phyloP scores from a whole-genome alignment of 2,113 vertebrate species.

The Pholis gunnellus region DNA sequence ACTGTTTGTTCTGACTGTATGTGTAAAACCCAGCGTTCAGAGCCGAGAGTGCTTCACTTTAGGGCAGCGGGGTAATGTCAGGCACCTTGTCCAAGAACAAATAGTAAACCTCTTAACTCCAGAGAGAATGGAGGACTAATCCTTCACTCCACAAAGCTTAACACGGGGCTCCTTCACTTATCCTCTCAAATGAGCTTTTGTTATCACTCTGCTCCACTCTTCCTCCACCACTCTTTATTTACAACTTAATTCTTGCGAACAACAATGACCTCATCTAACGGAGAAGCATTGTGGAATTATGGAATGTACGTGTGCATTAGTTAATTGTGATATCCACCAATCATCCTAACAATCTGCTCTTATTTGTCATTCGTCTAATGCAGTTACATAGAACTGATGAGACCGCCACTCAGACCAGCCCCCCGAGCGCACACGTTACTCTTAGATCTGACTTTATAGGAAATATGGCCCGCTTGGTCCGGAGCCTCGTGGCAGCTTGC shows the following conservation, averaged over 20 bases:
- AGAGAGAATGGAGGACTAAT: constrained; percentile 65
- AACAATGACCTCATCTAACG: constrained; percentile 4
- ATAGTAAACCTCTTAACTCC: constrained; percentile 70
- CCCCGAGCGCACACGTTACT: not conserved
- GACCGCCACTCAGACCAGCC: not conserved
- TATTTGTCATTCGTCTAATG: not conserved
- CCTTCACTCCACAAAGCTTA: constrained; percentile 53
- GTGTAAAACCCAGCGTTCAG: not conserved
- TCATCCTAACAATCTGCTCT: not conserved
- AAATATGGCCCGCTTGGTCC: not conserved
- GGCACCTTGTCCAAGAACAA: constrained; percentile 45
- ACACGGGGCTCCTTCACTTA: constrained; percentile 30
- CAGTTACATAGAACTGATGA: not conserved
- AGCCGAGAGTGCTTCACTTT: constrained; percentile 30
- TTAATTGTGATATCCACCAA: not conserved
- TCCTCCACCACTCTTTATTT: not conserved
- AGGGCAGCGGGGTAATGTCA: constrained; percentile 41
- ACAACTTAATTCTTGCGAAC: constrained; percentile 6
- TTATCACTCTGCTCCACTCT: constrained; percentile 22
- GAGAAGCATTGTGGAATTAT: not conserved
- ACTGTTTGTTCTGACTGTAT: not conserved
- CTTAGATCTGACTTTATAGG: not conserved
- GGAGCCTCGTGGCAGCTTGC: constrained; percentile 5
- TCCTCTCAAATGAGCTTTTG: constrained; percentile 50
- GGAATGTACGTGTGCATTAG: not conserved